Evolutionary conservation across 2,113 vertebrate species (phyloP), one percentile per base, ranked within the genome.

Genomic region (Pseudopodoces humilis): DNA sequence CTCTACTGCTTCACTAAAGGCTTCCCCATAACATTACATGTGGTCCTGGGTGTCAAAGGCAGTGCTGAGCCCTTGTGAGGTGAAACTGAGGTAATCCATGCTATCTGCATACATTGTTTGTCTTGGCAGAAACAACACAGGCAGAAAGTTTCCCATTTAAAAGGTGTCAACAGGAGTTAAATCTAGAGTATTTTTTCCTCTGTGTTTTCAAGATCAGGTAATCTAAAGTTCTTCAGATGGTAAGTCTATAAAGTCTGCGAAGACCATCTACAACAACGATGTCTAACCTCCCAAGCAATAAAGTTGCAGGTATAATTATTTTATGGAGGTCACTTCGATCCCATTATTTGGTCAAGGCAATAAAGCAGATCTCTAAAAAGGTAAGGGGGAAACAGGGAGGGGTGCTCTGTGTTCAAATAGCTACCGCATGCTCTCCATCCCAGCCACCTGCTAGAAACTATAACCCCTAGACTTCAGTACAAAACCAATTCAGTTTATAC

Each of bases 401-500:
- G 70, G 35, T 92, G 39, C 46, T 86, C 46, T 60, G 25, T 23
- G 37, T 25, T 80, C 77, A 80, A 65, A 67, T 27, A 94, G 88
- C 78, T 88, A 92, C 87, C 1, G 15, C 5, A 0, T n/a, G 72
- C 46, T 78, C 95, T 86, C 94, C 67, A 18, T 64, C 72, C 59
- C n/a, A 75, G 90, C 62, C 95, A 97, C 97, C 97, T 97, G 95
- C 95, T 95, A 91, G 94, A 97, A 94, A 97, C 92, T 83, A 95
- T 69, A 94, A 96, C 90, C 88, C 92, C 74, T 23, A 46, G 86
- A 96, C 86, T 94, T 93, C 96, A 93, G 74, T 21, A 31, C 83
- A 92, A 96, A 97, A 81, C 88, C 92, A 97, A 92, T 96, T 85
- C 53, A 59, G 85, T 94, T 88, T 94, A 93, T 56, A 52, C 3